phyloP scores from a whole-genome alignment of 2,797 vertebrate species.

The Botia kubotai region DNA sequence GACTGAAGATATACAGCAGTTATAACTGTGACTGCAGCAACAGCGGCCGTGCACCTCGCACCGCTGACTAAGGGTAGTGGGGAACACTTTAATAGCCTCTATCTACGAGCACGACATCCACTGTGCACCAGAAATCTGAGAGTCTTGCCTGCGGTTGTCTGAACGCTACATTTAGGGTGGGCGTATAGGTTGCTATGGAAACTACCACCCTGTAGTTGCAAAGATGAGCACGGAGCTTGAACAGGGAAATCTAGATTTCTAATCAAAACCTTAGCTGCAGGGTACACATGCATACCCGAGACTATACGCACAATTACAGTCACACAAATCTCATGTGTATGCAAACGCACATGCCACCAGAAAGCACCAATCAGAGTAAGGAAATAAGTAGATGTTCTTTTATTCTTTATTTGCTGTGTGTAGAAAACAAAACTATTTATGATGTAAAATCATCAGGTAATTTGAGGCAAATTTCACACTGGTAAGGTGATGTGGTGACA shows the following conservation, averaged over 20 bases:
- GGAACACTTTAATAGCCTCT: constrained; percentile 76
- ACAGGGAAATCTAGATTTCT: constrained; percentile 52
- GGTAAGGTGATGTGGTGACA: background rate
- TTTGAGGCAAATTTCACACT: background rate
- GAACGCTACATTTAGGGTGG: constrained; percentile 62
- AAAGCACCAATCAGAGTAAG: background rate
- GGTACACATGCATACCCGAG: constrained; percentile 53
- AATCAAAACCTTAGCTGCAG: constrained; percentile 51
- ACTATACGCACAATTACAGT: constrained; percentile 7
- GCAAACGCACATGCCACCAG: background rate
- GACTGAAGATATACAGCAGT: background rate
- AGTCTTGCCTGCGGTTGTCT: constrained; percentile 58
- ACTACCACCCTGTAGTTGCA: constrained; percentile 68
- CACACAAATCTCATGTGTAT: constrained; percentile 5
- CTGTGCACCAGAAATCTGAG: constrained; percentile 69
- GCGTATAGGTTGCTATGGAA: constrained; percentile 77
- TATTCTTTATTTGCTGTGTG: background rate
- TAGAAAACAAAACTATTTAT: constrained; percentile 14
- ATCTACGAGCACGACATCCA: constrained; percentile 70
- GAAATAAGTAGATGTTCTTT: background rate
- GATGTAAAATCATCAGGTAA: background rate
- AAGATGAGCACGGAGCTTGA: constrained; percentile 47
- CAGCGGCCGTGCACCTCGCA: constrained; percentile 62
- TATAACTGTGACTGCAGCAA: constrained; percentile 19
- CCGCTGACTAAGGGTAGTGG: constrained; percentile 52